Base-by-base conservation (phyloP, 2,888 invertebrate genomes). In the Norana najaformis region DNA sequence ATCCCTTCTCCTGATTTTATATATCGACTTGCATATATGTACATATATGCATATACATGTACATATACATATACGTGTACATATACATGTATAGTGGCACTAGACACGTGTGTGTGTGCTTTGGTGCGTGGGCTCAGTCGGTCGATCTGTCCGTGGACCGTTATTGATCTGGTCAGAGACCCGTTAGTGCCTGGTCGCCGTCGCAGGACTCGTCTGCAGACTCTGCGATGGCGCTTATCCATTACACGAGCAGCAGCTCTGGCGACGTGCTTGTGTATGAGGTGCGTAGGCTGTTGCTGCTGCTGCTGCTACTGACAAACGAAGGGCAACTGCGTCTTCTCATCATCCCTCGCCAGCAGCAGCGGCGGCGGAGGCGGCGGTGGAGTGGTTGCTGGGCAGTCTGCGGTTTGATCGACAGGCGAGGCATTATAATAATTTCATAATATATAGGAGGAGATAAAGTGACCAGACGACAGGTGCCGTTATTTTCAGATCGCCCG, bases 401-500 rank as follows among this genome's bases (percentile, higher is more conserved):
- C 8, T 30, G 69, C 69, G 0, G 13, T n/a, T n/a, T 69, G 69
- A 69, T 69, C 69, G 69, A 69, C 69, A 69, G 69, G 1, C 69
- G 69, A 13, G 11, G n/a, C 11, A 69, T 69, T 69, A 69, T 69
- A 69, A 69, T 69, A 69, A 69, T 69, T 69, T n/a, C n/a, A 69
- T 69, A 69, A 69, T 69, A 69, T 69, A 69, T 69, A 69, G n/a
- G 30, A n/a, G 69, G 8, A n/a, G 69, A 69, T 69, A 69, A 69
- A 69, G 69, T 69, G 69, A 69, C 69, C 30, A 69, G 69, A 69
- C 69, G 69, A 69, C 69, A 69, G 69, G 69, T 69, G 69, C 69
- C 69, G 69, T n/a, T 69, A 69, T 69, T 69, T 69, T 69, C 69
- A 69, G 69, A 69, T 69, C 69, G 69, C 69, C 30, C 30, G n/a